These are phyloP conservation scores for Zapornia atra DNA, from an alignment of 2,113 vertebrate species.

Conservation along the genomic window DNA sequence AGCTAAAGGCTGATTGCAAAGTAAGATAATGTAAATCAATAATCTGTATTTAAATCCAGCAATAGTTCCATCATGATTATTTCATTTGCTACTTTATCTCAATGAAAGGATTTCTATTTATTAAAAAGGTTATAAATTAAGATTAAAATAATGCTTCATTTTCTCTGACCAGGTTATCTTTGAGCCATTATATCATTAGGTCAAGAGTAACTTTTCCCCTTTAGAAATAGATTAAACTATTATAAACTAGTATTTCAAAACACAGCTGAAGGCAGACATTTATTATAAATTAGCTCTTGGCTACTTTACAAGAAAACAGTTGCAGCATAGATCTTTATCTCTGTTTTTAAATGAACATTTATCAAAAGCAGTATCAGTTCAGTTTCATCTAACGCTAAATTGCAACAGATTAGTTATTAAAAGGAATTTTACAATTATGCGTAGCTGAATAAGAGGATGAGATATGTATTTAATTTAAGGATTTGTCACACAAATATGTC, in stretches of 20 bases:
- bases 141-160: background rate
- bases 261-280: background rate
- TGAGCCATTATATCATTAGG: background rate
- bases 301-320: background rate
- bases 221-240: background rate
- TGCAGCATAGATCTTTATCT: background rate
- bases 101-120: background rate
- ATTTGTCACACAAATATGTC: background rate
- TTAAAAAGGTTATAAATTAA: background rate
- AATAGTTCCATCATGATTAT: background rate
- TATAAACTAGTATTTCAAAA: background rate
- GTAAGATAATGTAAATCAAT: background rate
- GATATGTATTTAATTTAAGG: background rate
- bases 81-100: background rate
- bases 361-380: background rate
- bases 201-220: background rate
- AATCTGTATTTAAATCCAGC: background rate
- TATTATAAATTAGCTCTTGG: background rate
- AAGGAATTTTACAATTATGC: background rate
- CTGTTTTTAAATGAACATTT: background rate
- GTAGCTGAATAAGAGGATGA: background rate
- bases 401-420: background rate
- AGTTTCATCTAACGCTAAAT: background rate
- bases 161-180: background rate
- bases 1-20: background rate